Evolutionary conservation across 2,797 vertebrate genomes (phyloP).

Genomic region (Pseudomugil gertrudae): DNA sequence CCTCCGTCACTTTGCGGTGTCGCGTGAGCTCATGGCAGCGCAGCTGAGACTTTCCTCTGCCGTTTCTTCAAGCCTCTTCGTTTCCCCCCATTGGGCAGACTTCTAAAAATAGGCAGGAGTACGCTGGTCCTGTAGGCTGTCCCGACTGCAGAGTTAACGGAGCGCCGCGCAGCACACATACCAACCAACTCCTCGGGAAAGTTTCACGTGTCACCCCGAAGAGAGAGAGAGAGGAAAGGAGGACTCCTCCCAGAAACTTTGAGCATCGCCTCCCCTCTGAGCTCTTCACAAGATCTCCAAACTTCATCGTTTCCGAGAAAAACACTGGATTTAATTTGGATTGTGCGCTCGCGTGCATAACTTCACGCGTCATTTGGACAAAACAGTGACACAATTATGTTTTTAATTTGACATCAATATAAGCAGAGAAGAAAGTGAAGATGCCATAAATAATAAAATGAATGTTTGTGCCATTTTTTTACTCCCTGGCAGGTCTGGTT

Average conservation of each 20-base stretch:
- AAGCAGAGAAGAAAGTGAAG: background rate
- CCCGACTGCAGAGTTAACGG: slow-evolving; percentile 55
- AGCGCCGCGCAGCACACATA: slow-evolving; percentile 50
- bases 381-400: background rate
- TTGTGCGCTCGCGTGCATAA: background rate
- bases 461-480: background rate
- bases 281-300: slow-evolving; percentile 18
- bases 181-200: slow-evolving; percentile 69
- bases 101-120: slow-evolving; percentile 58
- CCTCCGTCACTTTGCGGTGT: slow-evolving; percentile 57
- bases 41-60: slow-evolving; percentile 38
- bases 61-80: slow-evolving; percentile 51
- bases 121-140: slow-evolving; percentile 36
- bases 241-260: slow-evolving; percentile 75
- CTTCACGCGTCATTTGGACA: background rate
- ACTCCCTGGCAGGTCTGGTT: background rate
- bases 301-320: slow-evolving; percentile 7
- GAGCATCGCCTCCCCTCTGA: slow-evolving; percentile 55
- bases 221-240: background rate
- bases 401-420: background rate
- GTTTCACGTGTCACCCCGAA: slow-evolving; percentile 79
- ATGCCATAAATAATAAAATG: background rate
- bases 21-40: slow-evolving; percentile 60
- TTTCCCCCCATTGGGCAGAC: slow-evolving; percentile 59
- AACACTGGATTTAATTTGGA: slow-evolving; percentile 9